A percentile compares a stretch with the other conserved stretches of the same genome.
Conservation (phyloP, 2,113 vertebrate species). For the Cyprinodon brontotheroides region DNA sequence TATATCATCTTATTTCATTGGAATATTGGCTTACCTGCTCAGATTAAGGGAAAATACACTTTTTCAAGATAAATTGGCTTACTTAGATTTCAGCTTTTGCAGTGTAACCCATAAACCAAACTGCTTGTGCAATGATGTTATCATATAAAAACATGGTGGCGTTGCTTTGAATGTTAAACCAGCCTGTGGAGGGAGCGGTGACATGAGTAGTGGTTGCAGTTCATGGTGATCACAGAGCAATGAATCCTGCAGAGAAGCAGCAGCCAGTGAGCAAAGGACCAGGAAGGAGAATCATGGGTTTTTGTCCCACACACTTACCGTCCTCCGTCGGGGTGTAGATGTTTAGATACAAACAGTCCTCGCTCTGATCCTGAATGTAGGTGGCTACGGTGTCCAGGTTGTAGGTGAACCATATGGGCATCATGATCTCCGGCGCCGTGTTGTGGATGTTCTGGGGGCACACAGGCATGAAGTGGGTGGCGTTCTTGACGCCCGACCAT, state of each 20-base stretch:
- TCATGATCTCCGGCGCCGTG: conserved; percentile 97
- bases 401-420: conserved; percentile 98
- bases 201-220: conserved; percentile 35
- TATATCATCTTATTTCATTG: too few species aligned
- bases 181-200: conserved; percentile 55
- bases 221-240: conserved; percentile 36
- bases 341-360: conserved; percentile 95
- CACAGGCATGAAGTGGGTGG: conserved; percentile 95
- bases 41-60: too few species aligned
- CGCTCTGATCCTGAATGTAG: conserved; percentile 87
- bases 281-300: conserved; percentile 18
- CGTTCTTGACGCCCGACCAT: conserved; percentile 92
- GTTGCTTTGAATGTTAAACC: conserved; percentile 55
- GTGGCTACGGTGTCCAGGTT: conserved; percentile 98
- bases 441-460: conserved; percentile 98
- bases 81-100: too few species aligned
- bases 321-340: conserved; percentile 96
- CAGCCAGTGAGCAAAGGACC: conserved; percentile 18
- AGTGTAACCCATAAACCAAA: neutral
- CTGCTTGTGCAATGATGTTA: conserved; percentile 19
- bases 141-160: conserved; percentile 26
- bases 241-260: conserved; percentile 12
- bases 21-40: too few species aligned
- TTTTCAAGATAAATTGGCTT: too few species aligned
- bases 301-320: conserved; percentile 84